These are phyloP conservation scores for Ophion ellenae DNA, from an alignment of 2,888 invertebrate genomes.

Conservation along the genomic window DNA sequence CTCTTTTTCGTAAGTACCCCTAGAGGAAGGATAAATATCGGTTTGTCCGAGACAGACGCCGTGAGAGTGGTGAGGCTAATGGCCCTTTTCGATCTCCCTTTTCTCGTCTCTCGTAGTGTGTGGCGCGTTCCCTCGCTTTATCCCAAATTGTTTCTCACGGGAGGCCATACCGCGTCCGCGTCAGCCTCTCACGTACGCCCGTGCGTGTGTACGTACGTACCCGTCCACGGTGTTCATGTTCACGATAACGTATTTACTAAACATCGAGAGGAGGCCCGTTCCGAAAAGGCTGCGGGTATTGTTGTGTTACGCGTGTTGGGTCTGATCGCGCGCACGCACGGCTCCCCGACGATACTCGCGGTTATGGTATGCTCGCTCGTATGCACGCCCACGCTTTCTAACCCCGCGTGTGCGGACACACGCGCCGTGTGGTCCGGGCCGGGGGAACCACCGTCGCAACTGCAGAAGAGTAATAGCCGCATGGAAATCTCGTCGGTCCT, in stretches of 20 bases:
- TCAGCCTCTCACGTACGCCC: constrained; percentile 37
- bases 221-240: constrained; percentile 46
- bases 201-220: neutral
- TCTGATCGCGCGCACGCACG: constrained; percentile 13
- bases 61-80: constrained; percentile 40
- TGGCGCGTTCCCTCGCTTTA: constrained; percentile 38
- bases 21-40: constrained; percentile 45
- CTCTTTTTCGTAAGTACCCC: constrained; percentile 48
- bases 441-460: constrained; percentile 51
- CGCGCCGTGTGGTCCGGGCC: constrained; percentile 54
- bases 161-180: constrained; percentile 39
- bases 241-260: constrained; percentile 74
- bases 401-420: constrained; percentile 26
- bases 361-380: constrained; percentile 31
- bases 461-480: constrained; percentile 57
- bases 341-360: constrained; percentile 2
- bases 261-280: constrained; percentile 51
- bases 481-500: constrained; percentile 35
- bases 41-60: constrained; percentile 46
- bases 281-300: constrained; percentile 47
- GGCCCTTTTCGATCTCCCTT: constrained; percentile 49
- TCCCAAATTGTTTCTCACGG: constrained; percentile 67
- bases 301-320: constrained; percentile 42
- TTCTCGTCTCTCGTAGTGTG: constrained; percentile 25
- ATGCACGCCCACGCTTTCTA: constrained; percentile 52